These are phyloP conservation scores for Rutpela maculata DNA, from an alignment of 2,888 invertebrate genomes.

Conservation along the genomic window DNA sequence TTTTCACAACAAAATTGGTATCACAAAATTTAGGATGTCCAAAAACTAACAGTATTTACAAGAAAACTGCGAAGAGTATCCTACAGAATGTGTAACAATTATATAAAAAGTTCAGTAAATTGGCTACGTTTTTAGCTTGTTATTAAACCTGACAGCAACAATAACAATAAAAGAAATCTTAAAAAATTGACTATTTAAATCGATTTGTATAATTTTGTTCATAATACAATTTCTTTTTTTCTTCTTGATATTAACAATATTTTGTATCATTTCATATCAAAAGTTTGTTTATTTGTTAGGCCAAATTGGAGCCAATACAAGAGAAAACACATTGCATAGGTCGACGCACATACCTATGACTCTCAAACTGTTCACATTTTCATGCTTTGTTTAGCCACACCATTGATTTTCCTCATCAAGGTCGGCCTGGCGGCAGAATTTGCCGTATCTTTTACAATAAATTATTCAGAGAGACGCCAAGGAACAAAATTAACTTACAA, in stretches of 20 bases:
- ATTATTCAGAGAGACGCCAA: conserved; percentile 43
- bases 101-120: too few species aligned
- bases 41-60: too few species aligned
- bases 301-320: background rate
- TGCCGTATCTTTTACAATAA: conserved; percentile 45
- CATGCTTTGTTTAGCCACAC: conserved; percentile 37
- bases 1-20: too few species aligned
- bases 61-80: too few species aligned
- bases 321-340: conserved; percentile 11
- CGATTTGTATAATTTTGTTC: too few species aligned
- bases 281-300: conserved; percentile 18
- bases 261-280: conserved; percentile 17
- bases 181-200: too few species aligned
- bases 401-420: conserved; percentile 35
- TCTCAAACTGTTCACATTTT: conserved; percentile 22
- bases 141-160: too few species aligned
- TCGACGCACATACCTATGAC: conserved; percentile 24
- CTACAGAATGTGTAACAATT: too few species aligned
- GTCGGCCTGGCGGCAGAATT: conserved; percentile 24
- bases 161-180: too few species aligned
- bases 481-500: conserved; percentile 41
- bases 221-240: background rate
- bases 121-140: too few species aligned
- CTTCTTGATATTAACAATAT: background rate
- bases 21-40: too few species aligned